These are phyloP conservation scores for Amorpha juglandis DNA, from an alignment of 2,888 invertebrate genomes.

Conservation along the genomic window DNA sequence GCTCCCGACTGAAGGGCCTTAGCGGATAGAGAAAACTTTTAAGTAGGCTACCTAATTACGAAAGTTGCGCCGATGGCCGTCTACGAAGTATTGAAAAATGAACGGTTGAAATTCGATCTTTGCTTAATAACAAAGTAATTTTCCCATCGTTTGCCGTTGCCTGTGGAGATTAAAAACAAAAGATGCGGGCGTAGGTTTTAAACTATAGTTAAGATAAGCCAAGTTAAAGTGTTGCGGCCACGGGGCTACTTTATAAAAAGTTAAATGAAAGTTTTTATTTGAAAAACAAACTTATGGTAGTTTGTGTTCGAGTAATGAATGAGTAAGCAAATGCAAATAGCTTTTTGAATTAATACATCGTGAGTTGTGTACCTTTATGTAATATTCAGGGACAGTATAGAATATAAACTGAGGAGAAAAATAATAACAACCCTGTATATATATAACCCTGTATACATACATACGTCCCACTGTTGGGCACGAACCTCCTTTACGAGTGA, in stretches of 20 bases:
- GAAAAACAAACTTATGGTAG: slow-evolving; percentile 45
- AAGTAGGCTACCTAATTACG: slow-evolving; percentile 63
- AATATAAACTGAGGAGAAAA: too few species aligned
- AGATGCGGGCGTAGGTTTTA: slow-evolving; percentile 65
- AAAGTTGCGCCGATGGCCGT: slow-evolving; percentile 62
- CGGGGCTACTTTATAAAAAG: slow-evolving; percentile 64
- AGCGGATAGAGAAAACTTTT: slow-evolving; percentile 40
- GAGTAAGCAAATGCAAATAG: slow-evolving; percentile 28
- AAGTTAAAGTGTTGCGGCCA: slow-evolving; percentile 63
- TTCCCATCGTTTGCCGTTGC: slow-evolving; percentile 65
- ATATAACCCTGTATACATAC: too few species aligned
- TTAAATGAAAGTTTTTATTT: slow-evolving; percentile 63
- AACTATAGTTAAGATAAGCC: slow-evolving; percentile 78
- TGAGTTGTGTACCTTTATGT: background rate
- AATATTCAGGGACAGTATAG: slow-evolving; percentile 3
- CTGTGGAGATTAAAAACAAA: slow-evolving; percentile 74
- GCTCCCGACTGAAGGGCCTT: slow-evolving; percentile 32
- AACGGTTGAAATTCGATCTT: slow-evolving; percentile 75
- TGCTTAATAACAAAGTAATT: slow-evolving; percentile 77
- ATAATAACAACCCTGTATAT: too few species aligned
- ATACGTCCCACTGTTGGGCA: too few species aligned
- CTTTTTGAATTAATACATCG: slow-evolving; percentile 20
- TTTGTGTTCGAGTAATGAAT: slow-evolving; percentile 32
- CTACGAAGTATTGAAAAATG: slow-evolving; percentile 78
- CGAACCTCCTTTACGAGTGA: too few species aligned